phyloP scores from a whole-genome alignment of 2,113 vertebrate species.

The Thermophis baileyi region DNA sequence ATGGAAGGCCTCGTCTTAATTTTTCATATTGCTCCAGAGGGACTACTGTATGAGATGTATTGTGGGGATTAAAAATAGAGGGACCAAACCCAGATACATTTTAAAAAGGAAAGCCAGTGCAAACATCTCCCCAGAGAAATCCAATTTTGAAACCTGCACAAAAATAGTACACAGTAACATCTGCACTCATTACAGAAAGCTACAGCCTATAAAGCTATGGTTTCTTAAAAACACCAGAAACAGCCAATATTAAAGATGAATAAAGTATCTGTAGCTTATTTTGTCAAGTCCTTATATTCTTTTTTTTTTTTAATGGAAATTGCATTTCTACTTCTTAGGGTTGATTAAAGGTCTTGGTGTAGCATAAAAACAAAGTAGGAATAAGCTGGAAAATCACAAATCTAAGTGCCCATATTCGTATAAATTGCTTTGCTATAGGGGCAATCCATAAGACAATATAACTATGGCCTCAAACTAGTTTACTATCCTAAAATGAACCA shows the following conservation, averaged over 20 bases:
- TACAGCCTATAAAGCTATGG: not conserved
- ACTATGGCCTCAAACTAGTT: not conserved
- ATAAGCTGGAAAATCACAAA: not conserved
- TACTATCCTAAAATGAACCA: not conserved
- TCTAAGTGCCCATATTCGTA: not conserved
- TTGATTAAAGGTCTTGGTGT: not conserved
- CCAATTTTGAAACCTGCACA: not conserved
- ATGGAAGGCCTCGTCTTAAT: not conserved
- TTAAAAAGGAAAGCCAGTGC: not conserved
- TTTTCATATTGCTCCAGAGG: not conserved
- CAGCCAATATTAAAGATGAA: not conserved
- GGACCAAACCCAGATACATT: not conserved
- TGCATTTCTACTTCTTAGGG: not conserved
- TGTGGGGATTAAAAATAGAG: not conserved
- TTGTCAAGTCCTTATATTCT: not conserved
- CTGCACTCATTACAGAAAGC: not conserved
- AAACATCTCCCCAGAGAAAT: not conserved
- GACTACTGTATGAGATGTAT: not conserved
- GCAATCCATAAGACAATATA: not conserved
- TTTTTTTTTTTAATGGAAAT: not conserved
- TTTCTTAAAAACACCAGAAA: not conserved
- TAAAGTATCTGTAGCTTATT: not conserved
- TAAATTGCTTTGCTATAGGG: not conserved
- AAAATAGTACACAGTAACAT: not conserved
- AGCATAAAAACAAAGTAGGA: not conserved